These are phyloP conservation scores for Zaprionus lachaisei DNA, from an alignment of 1,140 invertebrate species.

Conservation along the genomic window DNA sequence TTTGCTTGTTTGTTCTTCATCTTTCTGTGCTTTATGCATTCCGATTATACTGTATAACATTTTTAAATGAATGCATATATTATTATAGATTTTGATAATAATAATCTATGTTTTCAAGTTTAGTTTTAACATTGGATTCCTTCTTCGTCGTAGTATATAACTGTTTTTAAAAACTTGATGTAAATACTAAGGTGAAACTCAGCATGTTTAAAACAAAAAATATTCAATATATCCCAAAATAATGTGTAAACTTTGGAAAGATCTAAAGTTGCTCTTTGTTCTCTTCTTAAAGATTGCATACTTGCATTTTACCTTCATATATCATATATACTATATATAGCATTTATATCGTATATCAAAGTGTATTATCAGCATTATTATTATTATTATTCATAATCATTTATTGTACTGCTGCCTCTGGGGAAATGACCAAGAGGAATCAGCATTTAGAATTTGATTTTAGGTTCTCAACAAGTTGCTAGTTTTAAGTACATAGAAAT, in stretches of 20 bases:
- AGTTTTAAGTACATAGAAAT: slow-evolving; percentile 75
- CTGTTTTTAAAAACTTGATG: slow-evolving; percentile 26
- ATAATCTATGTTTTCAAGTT: slow-evolving; percentile 58
- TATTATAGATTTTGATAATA: slow-evolving; percentile 72
- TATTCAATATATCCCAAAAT: slow-evolving; percentile 39
- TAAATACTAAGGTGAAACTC: slow-evolving; percentile 28
- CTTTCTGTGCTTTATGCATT: slow-evolving; percentile 68
- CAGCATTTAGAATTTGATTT: slow-evolving; percentile 77
- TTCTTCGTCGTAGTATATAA: slow-evolving; percentile 11
- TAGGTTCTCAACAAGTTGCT: slow-evolving; percentile 71
- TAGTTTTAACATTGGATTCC: slow-evolving; percentile 40
- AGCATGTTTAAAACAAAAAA: slow-evolving; percentile 41
- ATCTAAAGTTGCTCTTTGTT: slow-evolving; percentile 23
- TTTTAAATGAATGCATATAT: slow-evolving; percentile 70
- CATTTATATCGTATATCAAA: slow-evolving; percentile 56
- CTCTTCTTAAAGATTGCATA: slow-evolving; percentile 19
- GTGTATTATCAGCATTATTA: slow-evolving; percentile 30
- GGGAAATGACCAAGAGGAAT: slow-evolving; percentile 33
- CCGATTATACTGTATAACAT: slow-evolving; percentile 76
- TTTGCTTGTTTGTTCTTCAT: slow-evolving; percentile 37
- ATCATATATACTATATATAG: slow-evolving; percentile 9
- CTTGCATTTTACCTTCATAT: slow-evolving; percentile 14
- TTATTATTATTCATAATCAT: slow-evolving; percentile 16
- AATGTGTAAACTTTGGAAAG: slow-evolving; percentile 49
- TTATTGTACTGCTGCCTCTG: slow-evolving; percentile 45